These are phyloP conservation scores for Bombycilla garrulus DNA, from an alignment of 2,113 vertebrate genomes.

Conservation along the genomic window DNA sequence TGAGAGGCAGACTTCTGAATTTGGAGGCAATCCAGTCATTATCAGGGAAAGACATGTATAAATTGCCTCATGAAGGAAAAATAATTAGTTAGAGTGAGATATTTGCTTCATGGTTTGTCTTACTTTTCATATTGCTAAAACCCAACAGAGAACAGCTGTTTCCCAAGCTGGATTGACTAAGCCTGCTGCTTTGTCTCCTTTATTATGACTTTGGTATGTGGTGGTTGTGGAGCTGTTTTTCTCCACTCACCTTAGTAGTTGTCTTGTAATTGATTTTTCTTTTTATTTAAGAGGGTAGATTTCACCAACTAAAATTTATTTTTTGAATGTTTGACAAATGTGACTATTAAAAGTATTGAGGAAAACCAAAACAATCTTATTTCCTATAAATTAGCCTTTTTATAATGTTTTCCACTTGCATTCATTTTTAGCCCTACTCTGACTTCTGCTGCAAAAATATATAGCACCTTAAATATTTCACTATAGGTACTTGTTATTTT, in stretches of 20 bases:
- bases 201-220: background rate
- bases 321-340: background rate
- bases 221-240: background rate
- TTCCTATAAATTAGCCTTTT: background rate
- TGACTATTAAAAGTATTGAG: background rate
- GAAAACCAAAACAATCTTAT: accelerated
- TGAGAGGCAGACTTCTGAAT: background rate
- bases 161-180: background rate
- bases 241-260: background rate
- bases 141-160: background rate
- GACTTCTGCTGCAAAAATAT: background rate
- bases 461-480: accelerated
- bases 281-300: background rate
- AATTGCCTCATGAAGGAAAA: background rate
- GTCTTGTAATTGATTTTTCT: background rate
- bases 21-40: background rate
- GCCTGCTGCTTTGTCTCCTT: background rate
- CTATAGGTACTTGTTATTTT: background rate
- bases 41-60: background rate
- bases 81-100: background rate
- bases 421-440: background rate
- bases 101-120: background rate
- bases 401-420: background rate
- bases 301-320: background rate
- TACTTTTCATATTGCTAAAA: background rate